These are phyloP conservation scores for Perithous albicinctus DNA, from an alignment of 2,888 invertebrate genomes.

Conservation along the genomic window DNA sequence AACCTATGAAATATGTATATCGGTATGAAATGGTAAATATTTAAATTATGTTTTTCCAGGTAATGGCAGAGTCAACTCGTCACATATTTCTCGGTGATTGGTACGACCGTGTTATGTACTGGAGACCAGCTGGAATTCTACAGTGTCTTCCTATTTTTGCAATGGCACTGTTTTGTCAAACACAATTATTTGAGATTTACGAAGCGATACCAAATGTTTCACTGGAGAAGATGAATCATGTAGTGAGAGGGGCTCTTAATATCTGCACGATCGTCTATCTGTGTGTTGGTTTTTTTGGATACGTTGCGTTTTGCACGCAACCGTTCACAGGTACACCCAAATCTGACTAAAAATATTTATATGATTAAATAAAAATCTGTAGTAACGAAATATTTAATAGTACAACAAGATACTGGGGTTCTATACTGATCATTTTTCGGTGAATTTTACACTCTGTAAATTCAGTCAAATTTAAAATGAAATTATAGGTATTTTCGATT, in stretches of 20 bases:
- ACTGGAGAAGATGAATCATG: slow-evolving; percentile 94
- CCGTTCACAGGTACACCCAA: slow-evolving; percentile 91
- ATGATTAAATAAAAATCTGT: neutral
- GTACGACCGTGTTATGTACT: slow-evolving; percentile 90
- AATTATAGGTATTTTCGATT: neutral
- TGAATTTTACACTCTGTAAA: no score
- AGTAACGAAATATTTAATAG: no score
- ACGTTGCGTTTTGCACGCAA: slow-evolving; percentile 93
- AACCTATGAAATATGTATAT: no score
- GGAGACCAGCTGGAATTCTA: slow-evolving; percentile 94
- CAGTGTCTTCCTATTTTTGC: slow-evolving; percentile 98
- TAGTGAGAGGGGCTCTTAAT: slow-evolving; percentile 95
- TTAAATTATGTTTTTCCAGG: no score
- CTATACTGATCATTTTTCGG: no score
- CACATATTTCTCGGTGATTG: slow-evolving; percentile 92
- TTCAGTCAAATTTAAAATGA: neutral
- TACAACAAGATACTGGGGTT: no score
- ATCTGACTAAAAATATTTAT: slow-evolving; percentile 43
- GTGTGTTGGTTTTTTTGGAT: slow-evolving; percentile 96
- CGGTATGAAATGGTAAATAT: no score
- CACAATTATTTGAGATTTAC: slow-evolving; percentile 97
- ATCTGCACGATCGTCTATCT: slow-evolving; percentile 96
- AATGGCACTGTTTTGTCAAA: slow-evolving; percentile 98
- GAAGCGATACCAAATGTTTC: slow-evolving; percentile 95
- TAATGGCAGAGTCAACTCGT: slow-evolving; percentile 91